Evolutionary conservation across 2,113 vertebrate species (phyloP).

Genomic region (Orthonyx spaldingii): DNA sequence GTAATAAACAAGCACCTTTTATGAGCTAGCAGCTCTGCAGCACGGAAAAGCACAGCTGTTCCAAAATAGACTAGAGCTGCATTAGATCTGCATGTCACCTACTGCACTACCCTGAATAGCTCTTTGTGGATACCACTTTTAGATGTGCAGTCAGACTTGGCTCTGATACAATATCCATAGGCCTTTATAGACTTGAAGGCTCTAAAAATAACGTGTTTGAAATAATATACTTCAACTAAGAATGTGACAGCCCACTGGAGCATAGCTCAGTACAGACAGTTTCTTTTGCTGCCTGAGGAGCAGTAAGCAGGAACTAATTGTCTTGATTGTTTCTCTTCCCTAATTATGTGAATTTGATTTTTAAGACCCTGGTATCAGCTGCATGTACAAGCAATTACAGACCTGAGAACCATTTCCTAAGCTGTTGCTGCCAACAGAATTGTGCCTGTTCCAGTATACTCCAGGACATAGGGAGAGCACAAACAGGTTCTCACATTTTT

Average conservation of each 20-base stretch:
- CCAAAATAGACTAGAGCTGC: not conserved
- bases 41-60: not conserved
- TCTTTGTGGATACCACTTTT: not conserved
- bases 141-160: not conserved
- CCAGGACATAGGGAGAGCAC: not conserved
- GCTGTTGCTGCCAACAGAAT: not conserved
- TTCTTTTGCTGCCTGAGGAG: not conserved
- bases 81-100: not conserved
- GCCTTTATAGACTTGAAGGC: not conserved
- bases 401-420: not conserved
- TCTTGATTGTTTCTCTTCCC: not conserved
- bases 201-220: constrained; percentile 23
- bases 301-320: not conserved
- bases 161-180: not conserved
- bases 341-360: not conserved
- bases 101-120: not conserved
- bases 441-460: not conserved
- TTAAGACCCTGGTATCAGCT: not conserved
- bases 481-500: not conserved
- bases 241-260: not conserved
- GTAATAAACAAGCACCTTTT: not conserved
- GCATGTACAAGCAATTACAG: not conserved
- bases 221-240: not conserved
- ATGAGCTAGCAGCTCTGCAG: not conserved
- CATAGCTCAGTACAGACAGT: not conserved